phyloP scores from a whole-genome alignment of 2,113 vertebrate species.

The Odontesthes bonariensis region DNA sequence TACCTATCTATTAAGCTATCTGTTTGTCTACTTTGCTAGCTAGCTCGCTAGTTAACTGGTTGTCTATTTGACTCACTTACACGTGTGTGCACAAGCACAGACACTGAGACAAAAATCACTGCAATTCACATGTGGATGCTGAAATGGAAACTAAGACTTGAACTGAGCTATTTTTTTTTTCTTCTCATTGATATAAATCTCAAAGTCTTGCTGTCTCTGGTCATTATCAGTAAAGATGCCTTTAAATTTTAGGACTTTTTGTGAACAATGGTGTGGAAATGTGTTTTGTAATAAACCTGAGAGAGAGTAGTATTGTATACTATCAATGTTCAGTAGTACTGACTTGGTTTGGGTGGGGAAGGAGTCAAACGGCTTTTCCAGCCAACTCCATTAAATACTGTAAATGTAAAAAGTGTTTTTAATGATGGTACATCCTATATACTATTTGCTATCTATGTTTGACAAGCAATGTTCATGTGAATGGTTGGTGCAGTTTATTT shows the following conservation, averaged over 20 bases:
- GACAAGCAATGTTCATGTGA: constrained; percentile 82
- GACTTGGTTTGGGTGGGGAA: constrained; percentile 48
- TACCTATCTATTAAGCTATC: constrained; percentile 65
- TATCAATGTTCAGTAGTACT: constrained; percentile 83
- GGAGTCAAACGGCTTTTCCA: constrained; percentile 71
- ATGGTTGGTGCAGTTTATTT: constrained; percentile 81
- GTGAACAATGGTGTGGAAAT: constrained; percentile 85
- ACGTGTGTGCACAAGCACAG: not conserved
- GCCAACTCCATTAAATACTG: constrained; percentile 79
- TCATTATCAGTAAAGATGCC: constrained; percentile 85
- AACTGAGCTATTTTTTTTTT: constrained; percentile 26
- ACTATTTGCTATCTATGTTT: constrained; percentile 84
- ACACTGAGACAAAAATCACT: constrained; percentile 9
- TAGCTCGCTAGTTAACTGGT: constrained; percentile 61
- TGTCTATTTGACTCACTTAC: constrained; percentile 60
- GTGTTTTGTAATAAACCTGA: constrained; percentile 86
- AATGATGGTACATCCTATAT: constrained; percentile 80
- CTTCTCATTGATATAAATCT: constrained; percentile 51
- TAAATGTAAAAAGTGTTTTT: constrained; percentile 85
- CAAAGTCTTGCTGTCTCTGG: constrained; percentile 72
- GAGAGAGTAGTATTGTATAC: constrained; percentile 86
- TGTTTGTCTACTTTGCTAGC: constrained; percentile 72
- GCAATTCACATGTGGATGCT: constrained; percentile 32
- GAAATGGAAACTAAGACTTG: constrained; percentile 50
- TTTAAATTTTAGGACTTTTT: constrained; percentile 85